Evolutionary conservation across 2,113 vertebrate genomes (phyloP).

Genomic region (Oncorhynchus keta): DNA sequence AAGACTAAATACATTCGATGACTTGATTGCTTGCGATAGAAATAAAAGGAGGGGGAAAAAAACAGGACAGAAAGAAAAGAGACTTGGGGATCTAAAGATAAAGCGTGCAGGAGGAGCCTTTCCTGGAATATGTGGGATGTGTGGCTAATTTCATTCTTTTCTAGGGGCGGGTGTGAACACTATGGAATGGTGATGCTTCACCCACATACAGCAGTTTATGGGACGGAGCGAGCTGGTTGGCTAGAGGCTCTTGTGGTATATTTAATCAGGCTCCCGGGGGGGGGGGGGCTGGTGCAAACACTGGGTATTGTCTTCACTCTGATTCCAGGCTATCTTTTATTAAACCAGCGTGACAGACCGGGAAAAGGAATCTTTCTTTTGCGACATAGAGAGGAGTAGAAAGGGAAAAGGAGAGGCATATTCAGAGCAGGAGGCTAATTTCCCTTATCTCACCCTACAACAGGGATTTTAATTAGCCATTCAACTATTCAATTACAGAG

Average conservation of each 20-base stretch:
- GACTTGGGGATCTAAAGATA: background rate
- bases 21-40: slow-evolving; percentile 18
- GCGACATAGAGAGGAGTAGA: slow-evolving; percentile 37
- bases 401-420: slow-evolving; percentile 48
- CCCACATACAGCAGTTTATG: slow-evolving; percentile 56
- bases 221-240: slow-evolving; percentile 62
- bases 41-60: slow-evolving; percentile 13
- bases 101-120: slow-evolving; percentile 8
- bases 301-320: slow-evolving; percentile 59
- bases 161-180: slow-evolving; percentile 62
- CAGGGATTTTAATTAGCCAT: slow-evolving; percentile 67
- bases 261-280: slow-evolving; percentile 68
- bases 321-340: slow-evolving; percentile 63
- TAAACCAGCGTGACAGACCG: slow-evolving; percentile 59
- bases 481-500: slow-evolving; percentile 67
- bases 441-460: slow-evolving; percentile 59
- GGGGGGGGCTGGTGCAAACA: slow-evolving; percentile 56
- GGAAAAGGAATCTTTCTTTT: slow-evolving; percentile 24
- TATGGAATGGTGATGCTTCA: slow-evolving; percentile 43
- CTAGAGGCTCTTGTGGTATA: slow-evolving; percentile 59
- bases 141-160: slow-evolving; percentile 66
- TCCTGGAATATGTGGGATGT: slow-evolving; percentile 60
- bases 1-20: slow-evolving; percentile 42
- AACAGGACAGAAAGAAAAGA: slow-evolving; percentile 21
- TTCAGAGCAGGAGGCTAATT: slow-evolving; percentile 56